A percentile compares a stretch with the other conserved stretches of the same genome.
phyloP scores from a whole-genome alignment of 2,888 invertebrate genomes.

The Heliconius erato region DNA sequence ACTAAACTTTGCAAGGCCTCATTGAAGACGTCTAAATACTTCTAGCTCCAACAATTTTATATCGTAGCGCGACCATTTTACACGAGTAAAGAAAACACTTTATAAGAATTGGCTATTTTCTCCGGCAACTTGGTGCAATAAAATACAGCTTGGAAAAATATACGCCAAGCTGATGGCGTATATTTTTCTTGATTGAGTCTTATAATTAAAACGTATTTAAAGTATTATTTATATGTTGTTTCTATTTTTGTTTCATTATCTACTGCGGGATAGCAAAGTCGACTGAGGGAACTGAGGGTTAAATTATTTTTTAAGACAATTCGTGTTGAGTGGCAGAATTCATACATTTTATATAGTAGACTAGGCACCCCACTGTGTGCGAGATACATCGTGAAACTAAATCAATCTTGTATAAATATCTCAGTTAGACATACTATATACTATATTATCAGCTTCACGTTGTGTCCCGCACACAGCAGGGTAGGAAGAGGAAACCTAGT shows the following conservation, averaged over 20 bases:
- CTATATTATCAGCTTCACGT: too few relatives aligned
- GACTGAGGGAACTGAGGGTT: too few relatives aligned
- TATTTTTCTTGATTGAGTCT: neutral
- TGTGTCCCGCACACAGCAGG: too few relatives aligned
- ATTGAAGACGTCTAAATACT: conserved; percentile 38
- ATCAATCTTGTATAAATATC: too few relatives aligned
- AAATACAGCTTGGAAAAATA: conserved; percentile 11
- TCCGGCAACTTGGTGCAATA: conserved; percentile 1
- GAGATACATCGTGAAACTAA: too few relatives aligned
- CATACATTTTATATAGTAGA: too few relatives aligned
- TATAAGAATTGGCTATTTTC: neutral
- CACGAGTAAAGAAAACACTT: conserved; percentile 17
- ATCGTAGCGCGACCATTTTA: conserved; percentile 18
- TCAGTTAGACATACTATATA: too few relatives aligned
- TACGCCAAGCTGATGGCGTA: neutral
- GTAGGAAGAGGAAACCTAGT: too few relatives aligned
- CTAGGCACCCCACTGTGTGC: too few relatives aligned
- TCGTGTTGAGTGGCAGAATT: too few relatives aligned
- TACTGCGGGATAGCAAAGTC: too few relatives aligned
- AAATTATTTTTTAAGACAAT: too few relatives aligned
- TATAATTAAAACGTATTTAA: neutral
- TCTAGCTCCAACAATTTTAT: conserved; percentile 37
- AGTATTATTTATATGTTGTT: neutral
- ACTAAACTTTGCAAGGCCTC: conserved; percentile 35
- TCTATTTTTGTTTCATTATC: neutral